Percentiles rank a stretch among this genome's conserved stretches.
Conservation (phyloP, 2,888 invertebrate genomes). For the Sarcophaga rosellei region DNA sequence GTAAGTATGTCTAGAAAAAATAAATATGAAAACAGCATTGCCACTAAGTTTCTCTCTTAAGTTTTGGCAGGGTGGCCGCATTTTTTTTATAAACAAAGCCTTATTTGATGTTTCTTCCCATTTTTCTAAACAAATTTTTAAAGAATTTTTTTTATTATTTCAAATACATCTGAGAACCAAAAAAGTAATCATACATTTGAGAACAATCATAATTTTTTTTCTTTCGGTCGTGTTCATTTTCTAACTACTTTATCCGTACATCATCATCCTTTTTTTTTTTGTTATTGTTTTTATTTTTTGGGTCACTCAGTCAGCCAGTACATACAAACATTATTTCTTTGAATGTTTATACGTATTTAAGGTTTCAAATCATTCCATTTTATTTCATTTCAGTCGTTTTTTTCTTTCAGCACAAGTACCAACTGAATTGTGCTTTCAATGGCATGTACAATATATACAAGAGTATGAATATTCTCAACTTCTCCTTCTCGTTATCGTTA, state of each 20-base stretch:
- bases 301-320: neutral
- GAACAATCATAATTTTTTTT: constrained; percentile 18
- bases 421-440: constrained; percentile 8
- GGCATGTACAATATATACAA: neutral
- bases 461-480: too few species aligned
- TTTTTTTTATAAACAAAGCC: too few species aligned
- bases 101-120: too few species aligned
- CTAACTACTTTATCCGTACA: constrained; percentile 31
- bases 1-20: too few species aligned
- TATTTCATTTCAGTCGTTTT: neutral
- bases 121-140: too few species aligned
- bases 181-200: constrained; percentile 39
- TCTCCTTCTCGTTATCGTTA: neutral
- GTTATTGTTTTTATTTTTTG: neutral
- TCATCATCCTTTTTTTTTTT: neutral
- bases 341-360: neutral
- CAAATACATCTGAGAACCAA: too few species aligned
- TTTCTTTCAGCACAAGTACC: constrained; percentile 17
- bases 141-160: too few species aligned
- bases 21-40: too few species aligned
- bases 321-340: too few species aligned
- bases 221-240: neutral
- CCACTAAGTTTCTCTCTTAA: too few species aligned
- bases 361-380: neutral
- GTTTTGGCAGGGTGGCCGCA: too few species aligned